Percentiles rank a stretch among this genome's conserved stretches.
Conservation (phyloP, 2,888 invertebrate genomes). For the Belgica antarctica region DNA sequence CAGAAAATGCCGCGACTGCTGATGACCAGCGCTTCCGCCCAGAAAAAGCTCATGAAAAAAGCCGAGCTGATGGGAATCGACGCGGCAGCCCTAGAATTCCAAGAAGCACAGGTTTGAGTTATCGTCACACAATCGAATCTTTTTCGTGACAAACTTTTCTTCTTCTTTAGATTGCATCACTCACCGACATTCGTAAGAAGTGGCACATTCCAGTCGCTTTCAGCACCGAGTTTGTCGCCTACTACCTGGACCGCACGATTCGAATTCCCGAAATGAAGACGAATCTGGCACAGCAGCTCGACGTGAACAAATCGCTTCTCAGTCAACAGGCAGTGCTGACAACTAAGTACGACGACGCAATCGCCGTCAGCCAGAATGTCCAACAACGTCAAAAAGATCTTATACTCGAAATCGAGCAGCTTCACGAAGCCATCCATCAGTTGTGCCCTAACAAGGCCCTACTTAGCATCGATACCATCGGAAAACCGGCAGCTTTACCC, state of each 20-base stretch:
- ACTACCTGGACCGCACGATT: constrained; percentile 85
- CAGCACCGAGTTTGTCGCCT: constrained; percentile 90
- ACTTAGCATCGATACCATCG: constrained; percentile 61
- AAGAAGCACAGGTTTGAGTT: constrained; percentile 70
- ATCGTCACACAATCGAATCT: not conserved
- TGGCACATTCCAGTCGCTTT: constrained; percentile 95
- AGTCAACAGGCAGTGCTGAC: constrained; percentile 75
- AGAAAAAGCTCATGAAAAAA: constrained; percentile 76
- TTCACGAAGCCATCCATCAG: constrained; percentile 62
- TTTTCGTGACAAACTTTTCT: not conserved
- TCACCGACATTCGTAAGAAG: constrained; percentile 84
- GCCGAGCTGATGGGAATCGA: constrained; percentile 90
- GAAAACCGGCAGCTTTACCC: constrained; percentile 54
- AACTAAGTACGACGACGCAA: constrained; percentile 74
- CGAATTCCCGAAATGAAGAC: constrained; percentile 75
- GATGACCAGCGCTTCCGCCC: constrained; percentile 86
- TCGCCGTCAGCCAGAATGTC: constrained; percentile 66
- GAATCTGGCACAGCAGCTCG: constrained; percentile 71
- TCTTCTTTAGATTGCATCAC: constrained; percentile 65
- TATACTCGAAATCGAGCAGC: constrained; percentile 62
- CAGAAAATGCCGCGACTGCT: constrained; percentile 91
- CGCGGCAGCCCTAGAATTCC: constrained; percentile 74
- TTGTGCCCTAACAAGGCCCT: constrained; percentile 62
- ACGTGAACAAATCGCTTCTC: constrained; percentile 70
- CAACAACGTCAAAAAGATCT: constrained; percentile 61